phyloP scores from a whole-genome alignment of 1,140 invertebrate genomes.

The Drepana arcuata region DNA sequence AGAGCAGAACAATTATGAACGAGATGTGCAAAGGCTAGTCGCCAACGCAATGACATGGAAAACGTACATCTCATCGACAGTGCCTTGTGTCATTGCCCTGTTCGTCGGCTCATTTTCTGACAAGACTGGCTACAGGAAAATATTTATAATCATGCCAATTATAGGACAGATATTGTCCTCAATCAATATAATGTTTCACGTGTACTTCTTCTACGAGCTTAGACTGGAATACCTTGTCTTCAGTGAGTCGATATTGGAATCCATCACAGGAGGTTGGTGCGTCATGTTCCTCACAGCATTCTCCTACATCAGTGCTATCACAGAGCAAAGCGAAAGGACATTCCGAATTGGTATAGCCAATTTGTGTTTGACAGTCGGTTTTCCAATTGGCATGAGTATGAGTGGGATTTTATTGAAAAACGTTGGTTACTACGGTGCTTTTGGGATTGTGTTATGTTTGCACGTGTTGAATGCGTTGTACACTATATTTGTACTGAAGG shows the following conservation, averaged over 20 bases:
- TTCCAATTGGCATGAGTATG: slow-evolving; percentile 57
- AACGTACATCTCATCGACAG: slow-evolving; percentile 40
- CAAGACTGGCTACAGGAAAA: slow-evolving; percentile 67
- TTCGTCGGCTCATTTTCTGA: slow-evolving; percentile 74
- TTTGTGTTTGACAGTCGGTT: slow-evolving; percentile 64
- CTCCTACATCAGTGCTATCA: slow-evolving; percentile 72
- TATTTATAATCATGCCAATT: slow-evolving; percentile 62
- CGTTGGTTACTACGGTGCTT: slow-evolving; percentile 59
- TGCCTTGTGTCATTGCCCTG: slow-evolving; percentile 75
- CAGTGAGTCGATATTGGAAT: slow-evolving; percentile 61
- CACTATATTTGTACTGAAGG: slow-evolving; percentile 38
- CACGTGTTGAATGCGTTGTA: slow-evolving; percentile 49
- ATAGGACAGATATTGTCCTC: slow-evolving; percentile 45
- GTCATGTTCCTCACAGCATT: slow-evolving; percentile 69
- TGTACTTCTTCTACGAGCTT: slow-evolving; percentile 63
- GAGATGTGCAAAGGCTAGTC: slow-evolving; percentile 35
- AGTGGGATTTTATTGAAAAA: slow-evolving; percentile 55
- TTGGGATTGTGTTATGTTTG: slow-evolving; percentile 28
- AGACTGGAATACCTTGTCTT: slow-evolving; percentile 61
- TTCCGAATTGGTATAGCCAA: slow-evolving; percentile 72
- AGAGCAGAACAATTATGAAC: slow-evolving; percentile 48
- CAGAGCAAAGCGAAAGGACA: slow-evolving; percentile 67
- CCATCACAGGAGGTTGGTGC: slow-evolving; percentile 69
- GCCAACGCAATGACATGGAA: slow-evolving; percentile 33
- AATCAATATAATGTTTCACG: slow-evolving; percentile 65